A percentile compares a stretch with the other conserved stretches of the same genome.
These are phyloP conservation scores for Ophioderma brevispina DNA, from an alignment of 35 echinoderm and acorn worm species.

Conservation along the genomic window DNA sequence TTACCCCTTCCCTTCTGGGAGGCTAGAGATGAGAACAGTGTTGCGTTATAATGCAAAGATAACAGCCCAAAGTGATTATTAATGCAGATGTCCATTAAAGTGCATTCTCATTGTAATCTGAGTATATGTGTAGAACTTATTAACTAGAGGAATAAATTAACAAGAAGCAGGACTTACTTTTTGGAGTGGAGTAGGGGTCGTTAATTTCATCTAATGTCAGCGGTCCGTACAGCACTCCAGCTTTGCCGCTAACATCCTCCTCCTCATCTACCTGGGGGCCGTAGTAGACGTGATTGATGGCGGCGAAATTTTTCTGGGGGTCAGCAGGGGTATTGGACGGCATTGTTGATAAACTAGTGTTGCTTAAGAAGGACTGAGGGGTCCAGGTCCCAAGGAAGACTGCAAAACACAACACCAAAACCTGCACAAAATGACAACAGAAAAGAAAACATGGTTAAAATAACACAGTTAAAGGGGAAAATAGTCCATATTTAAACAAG, in stretches of 20 bases:
- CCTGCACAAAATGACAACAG: constrained; percentile 59
- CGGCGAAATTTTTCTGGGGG: constrained; percentile 14
- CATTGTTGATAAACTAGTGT: constrained; percentile 55
- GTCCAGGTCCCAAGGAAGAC: constrained; percentile 98
- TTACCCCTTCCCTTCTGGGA: too few relatives aligned
- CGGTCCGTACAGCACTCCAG: constrained; percentile 46
- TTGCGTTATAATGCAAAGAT: too few relatives aligned
- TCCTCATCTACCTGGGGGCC: constrained; percentile 27
- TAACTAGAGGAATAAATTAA: too few relatives aligned
- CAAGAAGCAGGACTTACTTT: constrained; percentile 61
- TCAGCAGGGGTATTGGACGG: constrained; percentile 15
- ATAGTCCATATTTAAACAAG: too few relatives aligned
- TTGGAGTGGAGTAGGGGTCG: constrained; percentile 78
- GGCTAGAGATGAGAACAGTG: too few relatives aligned
- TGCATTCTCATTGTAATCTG: too few relatives aligned
- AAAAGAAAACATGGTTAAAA: not conserved
- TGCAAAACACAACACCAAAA: constrained; percentile 98
- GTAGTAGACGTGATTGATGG: constrained; percentile 56
- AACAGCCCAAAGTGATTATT: too few relatives aligned
- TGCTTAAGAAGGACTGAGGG: constrained; percentile 69
- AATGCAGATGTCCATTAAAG: too few relatives aligned
- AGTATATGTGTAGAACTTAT: too few relatives aligned
- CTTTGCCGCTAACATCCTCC: constrained; percentile 17
- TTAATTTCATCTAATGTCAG: constrained; percentile 28
- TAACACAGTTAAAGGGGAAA: too few relatives aligned